phyloP scores from a whole-genome alignment of 2,888 invertebrate species.

The Amitus sp. region DNA sequence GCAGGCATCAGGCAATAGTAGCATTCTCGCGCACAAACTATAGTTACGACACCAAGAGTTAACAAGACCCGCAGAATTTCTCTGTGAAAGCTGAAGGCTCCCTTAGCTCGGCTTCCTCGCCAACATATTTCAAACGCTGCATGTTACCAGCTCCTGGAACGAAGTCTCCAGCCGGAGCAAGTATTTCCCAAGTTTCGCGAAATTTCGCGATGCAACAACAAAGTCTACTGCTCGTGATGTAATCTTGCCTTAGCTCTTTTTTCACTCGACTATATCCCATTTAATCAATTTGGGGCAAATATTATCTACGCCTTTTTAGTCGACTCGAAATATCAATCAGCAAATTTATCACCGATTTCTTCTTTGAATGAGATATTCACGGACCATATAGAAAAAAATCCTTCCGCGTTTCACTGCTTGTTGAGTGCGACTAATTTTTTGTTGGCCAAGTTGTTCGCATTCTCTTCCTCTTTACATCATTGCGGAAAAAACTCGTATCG shows the following conservation, averaged over 20 bases:
- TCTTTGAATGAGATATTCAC: too few species aligned
- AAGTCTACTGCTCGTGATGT: slow-evolving; percentile 51
- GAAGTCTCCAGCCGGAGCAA: slow-evolving; percentile 38
- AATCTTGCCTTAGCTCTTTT: slow-evolving; percentile 51
- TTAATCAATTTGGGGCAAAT: too few species aligned
- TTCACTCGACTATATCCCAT: too few species aligned
- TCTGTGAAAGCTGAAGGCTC: slow-evolving; percentile 3
- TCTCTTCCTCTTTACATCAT: too few species aligned
- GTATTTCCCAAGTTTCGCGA: slow-evolving; percentile 39
- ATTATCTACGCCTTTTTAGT: too few species aligned
- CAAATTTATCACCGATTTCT: too few species aligned
- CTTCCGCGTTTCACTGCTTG: too few species aligned
- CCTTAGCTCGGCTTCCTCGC: slow-evolving; percentile 4
- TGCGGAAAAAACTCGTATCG: too few species aligned
- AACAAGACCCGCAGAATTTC: slow-evolving; percentile 17
- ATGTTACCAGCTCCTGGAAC: slow-evolving; percentile 13
- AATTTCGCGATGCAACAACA: slow-evolving; percentile 47
- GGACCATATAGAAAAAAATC: too few species aligned
- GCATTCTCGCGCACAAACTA: slow-evolving; percentile 10
- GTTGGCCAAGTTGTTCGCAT: too few species aligned
- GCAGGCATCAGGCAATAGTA: slow-evolving; percentile 14
- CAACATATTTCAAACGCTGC: slow-evolving; percentile 9
- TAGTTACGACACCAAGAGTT: slow-evolving; percentile 17
- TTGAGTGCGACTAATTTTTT: too few species aligned
- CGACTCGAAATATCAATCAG: too few species aligned